Evolutionary conservation across 2,888 invertebrate genomes (phyloP).

Genomic region (Pecten maximus): DNA sequence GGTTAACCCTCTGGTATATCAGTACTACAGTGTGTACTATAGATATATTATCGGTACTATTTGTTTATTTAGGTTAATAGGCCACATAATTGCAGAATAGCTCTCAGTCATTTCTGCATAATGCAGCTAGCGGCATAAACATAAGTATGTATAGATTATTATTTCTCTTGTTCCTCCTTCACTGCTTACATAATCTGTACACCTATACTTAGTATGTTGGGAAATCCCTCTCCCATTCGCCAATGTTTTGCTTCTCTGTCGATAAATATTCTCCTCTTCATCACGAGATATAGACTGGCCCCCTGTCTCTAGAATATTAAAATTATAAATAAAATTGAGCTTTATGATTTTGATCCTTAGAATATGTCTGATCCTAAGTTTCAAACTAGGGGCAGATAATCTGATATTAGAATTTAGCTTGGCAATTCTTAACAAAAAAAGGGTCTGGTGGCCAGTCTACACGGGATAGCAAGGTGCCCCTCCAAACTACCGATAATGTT

Average conservation of each 20-base stretch:
- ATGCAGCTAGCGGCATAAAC: not conserved
- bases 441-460: too few relatives aligned
- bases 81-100: not conserved
- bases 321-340: too few relatives aligned
- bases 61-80: conserved; percentile 13
- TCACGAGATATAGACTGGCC: too few relatives aligned
- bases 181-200: not conserved
- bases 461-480: not conserved
- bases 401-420: too few relatives aligned
- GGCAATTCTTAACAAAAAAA: too few relatives aligned
- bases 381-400: too few relatives aligned
- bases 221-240: not conserved
- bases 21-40: not conserved
- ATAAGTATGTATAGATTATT: not conserved
- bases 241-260: not conserved
- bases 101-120: not conserved
- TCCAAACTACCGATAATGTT: not conserved
- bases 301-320: too few relatives aligned
- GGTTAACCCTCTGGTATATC: not conserved
- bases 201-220: not conserved
- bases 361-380: too few relatives aligned
- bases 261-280: not conserved
- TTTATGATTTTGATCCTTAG: too few relatives aligned
- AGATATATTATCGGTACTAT: not conserved
- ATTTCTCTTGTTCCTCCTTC: not conserved